Percentiles rank a stretch among this genome's conserved stretches.
Evolutionary conservation across 2,797 vertebrate species (phyloP).

Genomic region (Ctenopoma multispine): DNA sequence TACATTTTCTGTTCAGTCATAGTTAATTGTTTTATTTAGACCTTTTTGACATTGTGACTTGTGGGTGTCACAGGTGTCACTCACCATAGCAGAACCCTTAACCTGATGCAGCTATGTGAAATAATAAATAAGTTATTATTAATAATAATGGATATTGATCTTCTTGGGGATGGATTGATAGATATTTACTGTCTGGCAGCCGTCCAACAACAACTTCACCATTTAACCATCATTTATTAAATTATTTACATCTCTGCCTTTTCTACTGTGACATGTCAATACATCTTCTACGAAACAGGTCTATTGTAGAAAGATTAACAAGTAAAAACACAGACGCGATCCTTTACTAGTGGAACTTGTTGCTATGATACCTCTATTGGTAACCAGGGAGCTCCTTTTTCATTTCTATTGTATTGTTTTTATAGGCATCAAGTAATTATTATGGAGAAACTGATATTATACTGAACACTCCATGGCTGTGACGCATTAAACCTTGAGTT

Average conservation of each 20-base stretch:
- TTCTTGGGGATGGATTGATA: too few relatives aligned
- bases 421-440: slow-evolving; percentile 3
- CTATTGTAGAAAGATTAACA: neutral
- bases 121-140: too few relatives aligned
- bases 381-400: slow-evolving; percentile 46
- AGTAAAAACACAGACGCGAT: neutral
- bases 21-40: too few relatives aligned
- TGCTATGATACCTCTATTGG: slow-evolving; percentile 49
- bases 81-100: neutral
- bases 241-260: slow-evolving; percentile 7
- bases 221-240: neutral
- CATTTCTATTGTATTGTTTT: slow-evolving; percentile 40
- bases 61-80: neutral
- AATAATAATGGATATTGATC: too few relatives aligned
- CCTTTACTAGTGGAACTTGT: slow-evolving; percentile 28
- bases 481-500: slow-evolving; percentile 10
- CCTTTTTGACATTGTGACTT: too few relatives aligned
- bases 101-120: neutral
- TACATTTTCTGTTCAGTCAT: too few relatives aligned
- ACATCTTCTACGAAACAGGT: neutral
- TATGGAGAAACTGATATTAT: slow-evolving; percentile 14
- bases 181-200: too few relatives aligned
- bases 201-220: too few relatives aligned
- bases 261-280: neutral
- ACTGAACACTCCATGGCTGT: neutral